phyloP scores from a whole-genome alignment of 2,888 invertebrate species.

The Caenorhabditis macrosperma region DNA sequence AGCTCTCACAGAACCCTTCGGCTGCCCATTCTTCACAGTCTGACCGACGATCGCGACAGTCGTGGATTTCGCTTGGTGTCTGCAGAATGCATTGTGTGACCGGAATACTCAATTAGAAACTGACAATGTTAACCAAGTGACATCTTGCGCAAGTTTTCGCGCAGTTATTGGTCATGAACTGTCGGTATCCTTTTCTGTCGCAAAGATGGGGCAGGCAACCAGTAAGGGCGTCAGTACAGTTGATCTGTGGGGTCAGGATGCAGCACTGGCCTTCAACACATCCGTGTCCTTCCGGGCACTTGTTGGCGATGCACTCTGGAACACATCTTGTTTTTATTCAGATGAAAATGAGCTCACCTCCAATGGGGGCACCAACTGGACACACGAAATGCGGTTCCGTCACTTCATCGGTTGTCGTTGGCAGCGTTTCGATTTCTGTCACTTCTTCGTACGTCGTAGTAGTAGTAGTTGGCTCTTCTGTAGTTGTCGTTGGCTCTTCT shows the following conservation, averaged over 20 bases:
- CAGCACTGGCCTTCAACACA: slow-evolving; percentile 73
- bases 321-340: neutral
- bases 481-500: slow-evolving; percentile 32
- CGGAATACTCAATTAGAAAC: neutral
- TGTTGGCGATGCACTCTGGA: slow-evolving; percentile 59
- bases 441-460: slow-evolving; percentile 36
- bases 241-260: slow-evolving; percentile 72
- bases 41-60: slow-evolving; percentile 70
- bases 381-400: slow-evolving; percentile 59
- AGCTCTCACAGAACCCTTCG: slow-evolving; percentile 73
- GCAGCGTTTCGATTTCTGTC: slow-evolving; percentile 27
- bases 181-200: slow-evolving; percentile 66
- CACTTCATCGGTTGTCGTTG: slow-evolving; percentile 32
- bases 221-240: slow-evolving; percentile 69
- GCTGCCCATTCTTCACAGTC: slow-evolving; percentile 75
- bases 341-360: slow-evolving; percentile 54
- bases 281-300: slow-evolving; percentile 72
- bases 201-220: slow-evolving; percentile 70
- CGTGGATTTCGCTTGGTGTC: slow-evolving; percentile 58
- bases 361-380: slow-evolving; percentile 71
- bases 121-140: slow-evolving; percentile 65
- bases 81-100: slow-evolving; percentile 10
- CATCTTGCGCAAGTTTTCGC: slow-evolving; percentile 72
- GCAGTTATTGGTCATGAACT: slow-evolving; percentile 74
- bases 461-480: slow-evolving; percentile 37